Conservation (phyloP, 2,888 invertebrate genomes). For the Cantharis rustica region DNA sequence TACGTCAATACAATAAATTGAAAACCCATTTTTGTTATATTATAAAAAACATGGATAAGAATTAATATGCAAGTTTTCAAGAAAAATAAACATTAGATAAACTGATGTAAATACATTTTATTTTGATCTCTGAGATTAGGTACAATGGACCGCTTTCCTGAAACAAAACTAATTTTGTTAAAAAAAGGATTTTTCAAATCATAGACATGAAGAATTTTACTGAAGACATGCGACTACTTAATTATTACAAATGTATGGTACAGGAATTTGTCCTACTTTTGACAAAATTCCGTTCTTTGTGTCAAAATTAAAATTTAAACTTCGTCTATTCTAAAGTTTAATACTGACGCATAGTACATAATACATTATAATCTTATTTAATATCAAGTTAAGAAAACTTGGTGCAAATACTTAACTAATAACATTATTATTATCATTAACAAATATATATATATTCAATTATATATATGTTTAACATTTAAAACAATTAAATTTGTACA, state of each 20-base stretch:
- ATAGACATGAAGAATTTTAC: constrained; percentile 1
- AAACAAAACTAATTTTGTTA: constrained; percentile 21
- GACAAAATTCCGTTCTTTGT: neutral
- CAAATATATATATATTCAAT: neutral
- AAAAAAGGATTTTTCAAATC: neutral
- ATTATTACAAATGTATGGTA: neutral
- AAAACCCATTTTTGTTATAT: neutral
- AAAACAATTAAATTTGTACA: neutral
- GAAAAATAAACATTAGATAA: neutral
- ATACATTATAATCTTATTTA: neutral
- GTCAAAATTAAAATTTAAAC: neutral
- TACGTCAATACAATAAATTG: neutral
- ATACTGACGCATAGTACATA: neutral
- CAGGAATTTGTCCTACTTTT: neutral
- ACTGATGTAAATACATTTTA: constrained; percentile 2
- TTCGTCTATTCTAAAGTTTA: neutral
- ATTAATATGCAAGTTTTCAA: neutral
- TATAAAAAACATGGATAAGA: neutral
- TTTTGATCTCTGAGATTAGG: constrained; percentile 24
- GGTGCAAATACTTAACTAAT: neutral
- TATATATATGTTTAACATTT: neutral
- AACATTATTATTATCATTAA: neutral
- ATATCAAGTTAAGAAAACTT: neutral
- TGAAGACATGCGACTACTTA: neutral
- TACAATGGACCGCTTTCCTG: constrained; percentile 30